A percentile compares a stretch with the other conserved stretches of the same genome.
Evolutionary conservation across 2,113 vertebrate genomes (phyloP).

Genomic region (Cynopterus brachyotis): DNA sequence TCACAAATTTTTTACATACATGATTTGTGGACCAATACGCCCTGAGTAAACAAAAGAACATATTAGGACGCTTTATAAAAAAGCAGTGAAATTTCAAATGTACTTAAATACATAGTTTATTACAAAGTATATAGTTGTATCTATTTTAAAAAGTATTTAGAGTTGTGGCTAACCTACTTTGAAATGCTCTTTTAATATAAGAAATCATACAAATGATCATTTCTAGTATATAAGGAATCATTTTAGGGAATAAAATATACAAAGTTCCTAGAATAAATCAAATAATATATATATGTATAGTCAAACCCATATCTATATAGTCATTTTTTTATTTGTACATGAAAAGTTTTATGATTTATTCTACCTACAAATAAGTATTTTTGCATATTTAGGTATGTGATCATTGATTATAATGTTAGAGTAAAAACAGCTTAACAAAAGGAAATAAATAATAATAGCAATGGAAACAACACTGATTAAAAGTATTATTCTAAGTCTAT

Average conservation of each 20-base stretch:
- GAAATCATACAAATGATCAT: neutral
- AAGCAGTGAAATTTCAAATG: conserved; percentile 13
- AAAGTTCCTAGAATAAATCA: conserved; percentile 6
- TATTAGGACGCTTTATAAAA: neutral
- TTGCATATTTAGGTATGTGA: neutral
- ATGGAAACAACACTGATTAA: neutral
- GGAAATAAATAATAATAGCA: neutral
- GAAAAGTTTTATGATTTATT: neutral
- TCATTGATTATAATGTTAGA: neutral
- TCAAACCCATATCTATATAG: neutral
- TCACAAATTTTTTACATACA: too few relatives aligned
- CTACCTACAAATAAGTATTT: neutral
- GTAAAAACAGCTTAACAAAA: neutral
- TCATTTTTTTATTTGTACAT: neutral
- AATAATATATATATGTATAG: neutral
- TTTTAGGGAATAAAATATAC: neutral
- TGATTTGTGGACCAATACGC: too few relatives aligned
- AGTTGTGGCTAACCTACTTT: neutral
- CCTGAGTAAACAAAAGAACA: neutral
- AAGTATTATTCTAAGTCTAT: neutral
- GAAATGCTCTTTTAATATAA: neutral
- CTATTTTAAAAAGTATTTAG: neutral
- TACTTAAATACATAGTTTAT: neutral
- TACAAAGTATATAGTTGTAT: neutral
- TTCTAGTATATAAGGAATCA: neutral